Conservation (phyloP, 2,888 invertebrate species). For the Meiosimyza decipiens region DNA sequence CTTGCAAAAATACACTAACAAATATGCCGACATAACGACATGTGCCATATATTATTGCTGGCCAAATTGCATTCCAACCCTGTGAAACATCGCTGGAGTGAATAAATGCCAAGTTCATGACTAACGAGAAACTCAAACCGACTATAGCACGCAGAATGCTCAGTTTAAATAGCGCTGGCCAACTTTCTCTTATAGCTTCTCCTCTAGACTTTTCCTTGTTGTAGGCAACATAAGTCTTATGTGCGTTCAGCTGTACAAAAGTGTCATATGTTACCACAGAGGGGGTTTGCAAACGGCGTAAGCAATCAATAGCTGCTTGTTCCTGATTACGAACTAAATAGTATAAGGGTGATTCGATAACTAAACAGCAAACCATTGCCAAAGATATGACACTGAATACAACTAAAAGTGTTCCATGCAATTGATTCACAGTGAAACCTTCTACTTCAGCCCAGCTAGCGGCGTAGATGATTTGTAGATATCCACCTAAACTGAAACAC, state of each 20-base stretch:
- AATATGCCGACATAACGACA: conserved; percentile 48
- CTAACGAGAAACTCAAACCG: conserved; percentile 50
- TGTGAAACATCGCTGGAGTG: neutral
- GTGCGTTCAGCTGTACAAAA: conserved; percentile 53
- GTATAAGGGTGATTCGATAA: conserved; percentile 58
- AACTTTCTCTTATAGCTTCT: conserved; percentile 44
- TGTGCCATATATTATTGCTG: conserved; percentile 42
- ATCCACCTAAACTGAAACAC: conserved; percentile 48
- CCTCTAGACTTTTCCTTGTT: conserved; percentile 44
- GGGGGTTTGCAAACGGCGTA: conserved; percentile 55
- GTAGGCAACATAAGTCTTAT: conserved; percentile 54
- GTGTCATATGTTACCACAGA: conserved; percentile 50
- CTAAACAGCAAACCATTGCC: conserved; percentile 40
- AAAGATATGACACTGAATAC: conserved; percentile 49
- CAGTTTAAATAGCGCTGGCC: conserved; percentile 51
- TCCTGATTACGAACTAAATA: conserved; percentile 53
- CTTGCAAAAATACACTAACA: conserved; percentile 44
- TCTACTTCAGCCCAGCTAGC: conserved; percentile 31
- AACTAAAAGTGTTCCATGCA: conserved; percentile 52
- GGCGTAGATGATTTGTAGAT: conserved; percentile 50
- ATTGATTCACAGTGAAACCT: conserved; percentile 35
- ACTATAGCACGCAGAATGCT: conserved; percentile 50
- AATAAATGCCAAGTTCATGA: conserved; percentile 32
- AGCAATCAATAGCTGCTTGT: conserved; percentile 51
- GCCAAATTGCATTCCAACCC: conserved; percentile 35